Conservation (phyloP, 1,140 invertebrate genomes). For the Drosophila melanica region DNA sequence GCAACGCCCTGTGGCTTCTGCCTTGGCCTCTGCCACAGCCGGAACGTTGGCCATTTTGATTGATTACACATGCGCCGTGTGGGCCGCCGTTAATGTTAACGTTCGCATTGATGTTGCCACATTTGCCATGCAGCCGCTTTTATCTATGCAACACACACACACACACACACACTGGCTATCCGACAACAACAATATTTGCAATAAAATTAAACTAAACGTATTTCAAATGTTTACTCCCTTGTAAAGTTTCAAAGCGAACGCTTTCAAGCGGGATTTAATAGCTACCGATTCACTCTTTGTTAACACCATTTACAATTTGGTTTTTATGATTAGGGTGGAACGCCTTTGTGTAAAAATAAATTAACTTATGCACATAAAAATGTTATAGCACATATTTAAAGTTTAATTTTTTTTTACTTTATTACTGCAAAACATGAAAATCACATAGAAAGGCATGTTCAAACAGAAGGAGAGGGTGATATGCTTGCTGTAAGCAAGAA, state of each 20-base stretch:
- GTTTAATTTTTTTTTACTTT: neutral
- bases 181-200: slow-evolving; percentile 2
- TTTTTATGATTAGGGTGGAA: slow-evolving; percentile 7
- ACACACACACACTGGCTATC: neutral
- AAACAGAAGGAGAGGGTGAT: neutral
- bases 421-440: too few species aligned
- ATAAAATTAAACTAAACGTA: slow-evolving; percentile 1
- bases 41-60: slow-evolving; percentile 62
- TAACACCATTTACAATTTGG: slow-evolving; percentile 5
- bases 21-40: slow-evolving; percentile 44
- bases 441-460: too few species aligned
- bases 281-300: slow-evolving; percentile 14
- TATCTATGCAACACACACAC: slow-evolving; percentile 17
- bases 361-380: neutral
- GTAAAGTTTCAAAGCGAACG: neutral
- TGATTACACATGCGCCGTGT: slow-evolving; percentile 75
- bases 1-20: slow-evolving; percentile 67
- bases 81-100: slow-evolving; percentile 52
- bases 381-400: neutral
- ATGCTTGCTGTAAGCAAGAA: too few species aligned
- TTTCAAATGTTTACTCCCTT: neutral
- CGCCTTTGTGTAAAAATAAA: neutral
- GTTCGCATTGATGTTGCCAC: slow-evolving; percentile 47
- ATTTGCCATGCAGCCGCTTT: slow-evolving; percentile 38
- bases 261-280: neutral